Base-by-base conservation (phyloP, 2,888 invertebrate genomes). In the Camptogramma bilineatum region DNA sequence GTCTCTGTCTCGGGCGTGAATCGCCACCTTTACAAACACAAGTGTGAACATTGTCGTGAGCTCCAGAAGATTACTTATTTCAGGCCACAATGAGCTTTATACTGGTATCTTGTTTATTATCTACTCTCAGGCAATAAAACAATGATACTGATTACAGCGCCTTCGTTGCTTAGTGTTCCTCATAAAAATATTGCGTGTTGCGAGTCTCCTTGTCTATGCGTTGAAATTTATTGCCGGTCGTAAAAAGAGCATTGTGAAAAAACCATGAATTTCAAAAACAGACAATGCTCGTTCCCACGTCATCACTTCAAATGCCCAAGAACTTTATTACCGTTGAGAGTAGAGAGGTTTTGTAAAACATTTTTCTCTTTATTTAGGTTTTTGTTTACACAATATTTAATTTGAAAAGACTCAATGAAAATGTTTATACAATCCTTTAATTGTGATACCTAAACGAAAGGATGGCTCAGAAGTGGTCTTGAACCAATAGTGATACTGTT, bases 211-310 rank as follows among this genome's bases (percentile, higher is more conserved):
- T 62, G 62, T 51, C 61, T 47, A 54, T 34, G 55, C 52, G 48
- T 57, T 56, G 52, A 57, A 57, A 52, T 62, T 57, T 62, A 62
- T 62, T 34, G 62, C 18, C 48, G 28, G 47, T 52, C 56, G 52
- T 62, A 62, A 62, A 58, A 58, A 57, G 52, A 57, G 48, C 57
- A 52, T 52, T 62, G 62, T 62, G 62, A 62, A 57, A 57, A 62
- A 57, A 53, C 62, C 52, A 62, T 57, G 62, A 62, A 62, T 62
- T 62, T 52, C 57, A 55, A 39, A 56, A 56, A 56, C 56, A 62
- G 56, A 56, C 46, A 56, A 46, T 44, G 46, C 56, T 56, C 62
- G 62, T 62, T 62, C 42, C 39, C 48, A 52, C 62, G 34, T 57
- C 62, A 52, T 62, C 56, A 57, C 51, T 62, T 56, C 13, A 39